Percentiles rank a stretch among this genome's conserved stretches.
phyloP scores from a whole-genome alignment of 2,888 invertebrate genomes.

The Zhuqinia jingwanae region DNA sequence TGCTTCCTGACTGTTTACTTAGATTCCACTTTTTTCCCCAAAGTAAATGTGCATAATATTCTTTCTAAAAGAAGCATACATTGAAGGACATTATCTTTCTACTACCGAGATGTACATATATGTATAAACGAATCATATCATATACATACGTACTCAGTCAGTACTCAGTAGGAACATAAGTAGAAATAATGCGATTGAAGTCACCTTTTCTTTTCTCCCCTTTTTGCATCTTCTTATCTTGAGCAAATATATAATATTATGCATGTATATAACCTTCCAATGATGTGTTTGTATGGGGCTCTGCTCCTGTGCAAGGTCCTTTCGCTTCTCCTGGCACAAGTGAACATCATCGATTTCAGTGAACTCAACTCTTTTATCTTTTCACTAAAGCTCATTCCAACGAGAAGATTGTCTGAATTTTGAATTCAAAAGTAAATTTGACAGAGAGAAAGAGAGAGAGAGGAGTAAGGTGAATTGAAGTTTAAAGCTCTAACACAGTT shows the following conservation, averaged over 20 bases:
- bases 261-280: background rate
- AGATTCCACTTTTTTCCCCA: background rate
- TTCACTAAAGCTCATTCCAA: background rate
- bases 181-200: background rate
- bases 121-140: no score
- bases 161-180: background rate
- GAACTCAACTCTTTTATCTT: constrained; percentile 22
- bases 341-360: constrained; percentile 32
- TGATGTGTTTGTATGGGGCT: background rate
- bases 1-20: background rate
- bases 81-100: background rate
- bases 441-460: no score
- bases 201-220: constrained; percentile 42
- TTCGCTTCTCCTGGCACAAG: constrained; percentile 2
- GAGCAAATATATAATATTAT: no score
- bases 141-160: background rate
- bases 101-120: background rate
- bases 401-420: constrained; percentile 36
- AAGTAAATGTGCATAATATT: constrained; percentile 6
- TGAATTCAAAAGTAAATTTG: constrained; percentile 46
- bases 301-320: background rate
- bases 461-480: constrained; percentile 31
- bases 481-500: constrained; percentile 55
- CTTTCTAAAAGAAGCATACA: background rate
- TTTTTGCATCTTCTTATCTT: constrained; percentile 25